Base-by-base conservation (phyloP, 2,888 invertebrate species). In the Melinaea marsaeus region DNA sequence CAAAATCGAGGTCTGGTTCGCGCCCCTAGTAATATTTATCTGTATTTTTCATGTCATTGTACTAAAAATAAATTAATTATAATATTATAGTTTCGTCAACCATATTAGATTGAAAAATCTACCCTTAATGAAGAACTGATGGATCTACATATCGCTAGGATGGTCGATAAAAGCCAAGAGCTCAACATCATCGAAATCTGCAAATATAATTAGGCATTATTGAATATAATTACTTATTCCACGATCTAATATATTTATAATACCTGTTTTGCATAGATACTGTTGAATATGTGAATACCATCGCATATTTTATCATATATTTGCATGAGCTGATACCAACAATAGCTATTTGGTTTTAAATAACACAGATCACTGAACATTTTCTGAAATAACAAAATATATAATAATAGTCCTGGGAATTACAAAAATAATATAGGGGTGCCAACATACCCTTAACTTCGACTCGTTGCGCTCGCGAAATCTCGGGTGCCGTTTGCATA, bases 271-370 rank as follows among this genome's bases (percentile, higher is more conserved):
- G 79, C 74, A 67, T 83, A 86, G 46, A 85, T 84, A 67, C 78
- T 69, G 68, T 85, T 84, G 58, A 84, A 85, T 33, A 81, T 57
- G 64, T 75, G 72, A 62, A 84, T 69, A 57, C 79, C 79, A 60
- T 86, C 86, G 2, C 82, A 77, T 57, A 82, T 70, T 75, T 83
- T 81, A 67, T 85, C 82, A 69, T 85, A 86, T 60, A 86, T 83
- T 73, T 81, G 79, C 85, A 86, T 86, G 13, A 86, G 70, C 71
- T 85, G 86, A 61, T 78, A 81, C 86, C 86, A 85, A 67, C 80
- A 78, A 63, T 75, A 79, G 9, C 73, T 65, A n/a, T 62, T 67
- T 37, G 48, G 58, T 65, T 68, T 55, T 35, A 69, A 34, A 73
- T 69, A 58, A 59, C 69, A 67, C 3, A 75, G 67, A 35, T 74